Evolutionary conservation across 2,888 invertebrate species (phyloP).

Genomic region (Microplitis deprimator): DNA sequence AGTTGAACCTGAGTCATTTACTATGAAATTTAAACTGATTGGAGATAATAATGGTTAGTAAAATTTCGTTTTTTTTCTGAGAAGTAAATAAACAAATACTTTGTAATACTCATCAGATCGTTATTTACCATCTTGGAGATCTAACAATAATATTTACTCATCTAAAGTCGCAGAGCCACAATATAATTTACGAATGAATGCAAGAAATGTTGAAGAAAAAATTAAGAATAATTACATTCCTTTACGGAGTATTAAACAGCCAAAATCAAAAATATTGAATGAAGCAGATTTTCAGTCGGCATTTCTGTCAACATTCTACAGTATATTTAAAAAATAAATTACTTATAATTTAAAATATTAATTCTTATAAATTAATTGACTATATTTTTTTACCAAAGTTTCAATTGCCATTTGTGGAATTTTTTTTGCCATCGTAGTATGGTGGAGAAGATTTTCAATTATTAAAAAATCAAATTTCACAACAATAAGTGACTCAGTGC

Average conservation of each 20-base stretch:
- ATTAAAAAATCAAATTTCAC: slow-evolving; percentile 27
- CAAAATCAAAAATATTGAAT: not conserved
- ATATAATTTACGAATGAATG: not conserved
- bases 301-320: slow-evolving; percentile 29
- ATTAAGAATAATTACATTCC: not conserved
- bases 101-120: not conserved
- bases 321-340: slow-evolving; percentile 17
- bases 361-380: not conserved
- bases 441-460: slow-evolving; percentile 25
- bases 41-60: not conserved
- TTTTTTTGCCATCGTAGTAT: slow-evolving; percentile 27
- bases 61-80: not conserved
- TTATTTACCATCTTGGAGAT: not conserved
- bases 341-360: no score
- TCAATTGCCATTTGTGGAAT: slow-evolving; percentile 18
- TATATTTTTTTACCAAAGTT: slow-evolving; percentile 1
- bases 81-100: not conserved
- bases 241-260: not conserved
- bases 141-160: not conserved
- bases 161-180: not conserved
- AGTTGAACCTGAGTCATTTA: not conserved
- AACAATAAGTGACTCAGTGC: slow-evolving; percentile 10
- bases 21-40: not conserved
- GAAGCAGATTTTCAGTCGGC: slow-evolving; percentile 7
- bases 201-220: not conserved